A percentile compares a stretch with the other conserved stretches of the same genome.
These are phyloP conservation scores for Chloroclystis v-ata DNA, from an alignment of 2,888 invertebrate genomes.

Conservation along the genomic window DNA sequence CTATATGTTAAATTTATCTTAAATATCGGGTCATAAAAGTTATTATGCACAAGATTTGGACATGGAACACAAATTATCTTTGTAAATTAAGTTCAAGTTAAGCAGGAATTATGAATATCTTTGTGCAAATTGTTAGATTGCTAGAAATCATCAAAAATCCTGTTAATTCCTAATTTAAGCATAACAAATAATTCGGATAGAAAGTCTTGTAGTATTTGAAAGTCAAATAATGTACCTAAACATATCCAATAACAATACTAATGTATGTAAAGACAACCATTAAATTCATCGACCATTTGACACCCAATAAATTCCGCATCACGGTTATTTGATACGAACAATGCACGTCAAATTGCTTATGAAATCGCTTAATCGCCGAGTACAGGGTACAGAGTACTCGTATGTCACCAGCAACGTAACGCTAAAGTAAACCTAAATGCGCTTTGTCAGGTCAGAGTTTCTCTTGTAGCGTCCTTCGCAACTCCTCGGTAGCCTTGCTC, in stretches of 20 bases:
- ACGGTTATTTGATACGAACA: conserved; percentile 38
- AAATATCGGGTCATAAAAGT: too few species aligned
- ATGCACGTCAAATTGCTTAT: conserved; percentile 36
- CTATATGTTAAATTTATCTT: too few species aligned
- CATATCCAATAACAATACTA: conserved; percentile 14
- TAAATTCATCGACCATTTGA: conserved; percentile 27
- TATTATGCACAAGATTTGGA: too few species aligned
- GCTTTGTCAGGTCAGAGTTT: conserved; percentile 80
- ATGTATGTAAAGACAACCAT: conserved; percentile 28
- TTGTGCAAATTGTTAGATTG: too few species aligned
- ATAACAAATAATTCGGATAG: background rate
- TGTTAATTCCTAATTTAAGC: background rate
- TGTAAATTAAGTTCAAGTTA: too few species aligned
- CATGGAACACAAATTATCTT: too few species aligned
- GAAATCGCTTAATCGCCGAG: conserved; percentile 37
- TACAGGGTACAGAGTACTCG: too few species aligned
- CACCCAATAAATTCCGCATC: conserved; percentile 36
- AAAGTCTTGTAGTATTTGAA: too few species aligned
- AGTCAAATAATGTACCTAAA: background rate
- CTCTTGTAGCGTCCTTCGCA: conserved; percentile 85
- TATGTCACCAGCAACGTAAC: conserved; percentile 27
- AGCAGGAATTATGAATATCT: too few species aligned
- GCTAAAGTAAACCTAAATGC: conserved; percentile 41
- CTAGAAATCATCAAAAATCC: too few species aligned
- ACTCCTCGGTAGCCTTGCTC: conserved; percentile 85